Base-by-base conservation (phyloP, 2,888 invertebrate species). In the Hirtodrosophila duncani region DNA sequence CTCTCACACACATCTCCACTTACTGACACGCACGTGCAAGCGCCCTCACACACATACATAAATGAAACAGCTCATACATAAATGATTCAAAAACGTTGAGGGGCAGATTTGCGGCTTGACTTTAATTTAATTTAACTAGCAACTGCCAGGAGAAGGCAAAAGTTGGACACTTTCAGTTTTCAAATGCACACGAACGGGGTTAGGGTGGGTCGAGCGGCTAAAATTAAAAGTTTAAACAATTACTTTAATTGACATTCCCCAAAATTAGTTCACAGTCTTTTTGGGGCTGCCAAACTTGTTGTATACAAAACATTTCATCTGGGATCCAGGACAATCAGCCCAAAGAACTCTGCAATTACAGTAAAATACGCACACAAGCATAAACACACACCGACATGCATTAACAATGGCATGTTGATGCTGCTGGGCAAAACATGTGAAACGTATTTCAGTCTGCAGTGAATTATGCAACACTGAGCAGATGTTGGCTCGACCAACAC, bases 201-300 rank as follows among this genome's bases (percentile, higher is more conserved):
- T n/a, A n/a, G 5, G 8, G 23, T 11, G 27, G 5, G 8, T 31
- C 13, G 6, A 34, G 36, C 14, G 24, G 23, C 26, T 44, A 53
- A 62, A 70, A 70, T 80, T 72, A 78, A 82, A 56, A 69, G 70
- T 69, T 81, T 78, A 68, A 82, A 50, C 71, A 83, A 82, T 82
- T 81, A 77, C 60, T 65, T 69, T 71, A 77, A 67, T 64, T 70
- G 66, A 79, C 71, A 64, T 66, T 63, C 77, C 77, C 44, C 82
- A 79, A 78, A 80, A 80, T 82, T 78, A 79, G 79, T 77, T 75
- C 67, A 68, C 60, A 52, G 57, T 59, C 70, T 62, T 52, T 51
- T 68, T 69, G 23, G 33, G 49, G 30, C 44, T 34, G 44, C 34
- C 42, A 64, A 64, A 50, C 64, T 45, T 48, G 31, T 36, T 33